Conservation (phyloP, 2,797 vertebrate genomes). For the Lacerta viridis region DNA sequence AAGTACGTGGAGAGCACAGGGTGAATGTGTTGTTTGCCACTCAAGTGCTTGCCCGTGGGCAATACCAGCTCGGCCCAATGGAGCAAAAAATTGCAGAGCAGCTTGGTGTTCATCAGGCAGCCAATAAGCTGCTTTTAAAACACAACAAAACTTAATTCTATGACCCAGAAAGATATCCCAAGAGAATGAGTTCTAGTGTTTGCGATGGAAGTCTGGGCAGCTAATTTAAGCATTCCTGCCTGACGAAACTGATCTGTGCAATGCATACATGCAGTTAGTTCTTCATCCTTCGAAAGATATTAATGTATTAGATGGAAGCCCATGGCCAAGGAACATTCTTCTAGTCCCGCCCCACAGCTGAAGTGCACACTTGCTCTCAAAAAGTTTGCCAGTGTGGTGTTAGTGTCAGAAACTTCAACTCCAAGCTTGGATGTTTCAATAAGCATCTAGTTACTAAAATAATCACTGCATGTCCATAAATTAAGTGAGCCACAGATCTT, state of each 20-base stretch:
- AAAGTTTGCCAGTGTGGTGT: not conserved
- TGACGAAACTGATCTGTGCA: not conserved
- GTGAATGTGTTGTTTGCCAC: not conserved
- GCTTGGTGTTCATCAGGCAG: not conserved
- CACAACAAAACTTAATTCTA: not conserved
- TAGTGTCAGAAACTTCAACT: not conserved
- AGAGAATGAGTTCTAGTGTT: not conserved
- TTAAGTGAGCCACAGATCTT: not conserved
- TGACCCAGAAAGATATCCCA: not conserved
- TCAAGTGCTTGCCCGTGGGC: not conserved
- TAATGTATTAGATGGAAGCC: not conserved
- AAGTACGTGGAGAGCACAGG: not conserved
- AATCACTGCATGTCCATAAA: not conserved
- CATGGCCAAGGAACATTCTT: not conserved
- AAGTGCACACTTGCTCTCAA: not conserved
- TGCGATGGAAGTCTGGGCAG: not conserved
- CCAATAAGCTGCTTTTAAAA: not conserved
- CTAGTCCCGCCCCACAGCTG: not conserved
- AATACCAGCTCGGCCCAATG: not conserved
- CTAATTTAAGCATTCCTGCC: not conserved
- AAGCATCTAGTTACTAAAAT: not conserved
- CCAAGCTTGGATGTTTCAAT: not conserved
- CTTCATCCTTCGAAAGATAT: not conserved
- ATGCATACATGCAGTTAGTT: not conserved
- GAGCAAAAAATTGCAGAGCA: not conserved